Conservation (phyloP, 2,797 vertebrate genomes). For the Heterohyrax brucei region DNA sequence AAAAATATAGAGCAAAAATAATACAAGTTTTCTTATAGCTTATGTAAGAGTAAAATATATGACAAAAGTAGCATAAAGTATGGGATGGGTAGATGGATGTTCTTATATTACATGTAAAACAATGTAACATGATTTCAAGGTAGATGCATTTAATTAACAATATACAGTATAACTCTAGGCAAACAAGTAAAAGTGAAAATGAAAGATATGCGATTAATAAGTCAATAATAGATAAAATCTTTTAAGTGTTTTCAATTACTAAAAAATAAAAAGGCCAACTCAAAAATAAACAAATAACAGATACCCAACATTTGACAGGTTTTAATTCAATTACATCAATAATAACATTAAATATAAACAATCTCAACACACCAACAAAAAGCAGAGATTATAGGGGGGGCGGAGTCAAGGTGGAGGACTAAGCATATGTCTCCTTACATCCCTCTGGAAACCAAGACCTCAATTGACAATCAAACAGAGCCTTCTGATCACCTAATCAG, state of each 20-base stretch:
- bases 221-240: neutral
- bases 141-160: conserved; percentile 25
- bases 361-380: neutral
- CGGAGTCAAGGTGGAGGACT: no score
- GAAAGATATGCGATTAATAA: neutral
- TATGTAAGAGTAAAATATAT: neutral
- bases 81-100: neutral
- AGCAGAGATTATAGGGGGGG: neutral
- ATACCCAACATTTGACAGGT: neutral
- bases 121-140: conserved; percentile 2
- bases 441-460: no score
- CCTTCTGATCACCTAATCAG: no score
- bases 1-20: conserved; percentile 16
- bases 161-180: neutral
- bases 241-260: neutral
- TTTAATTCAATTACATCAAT: neutral
- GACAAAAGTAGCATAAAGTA: neutral
- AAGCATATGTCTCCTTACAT: no score
- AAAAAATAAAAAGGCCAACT: neutral
- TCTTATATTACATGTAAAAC: neutral
- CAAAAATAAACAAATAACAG: neutral
- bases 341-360: conserved; percentile 48
- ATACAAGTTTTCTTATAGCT: neutral
- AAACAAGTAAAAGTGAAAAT: conserved; percentile 7
- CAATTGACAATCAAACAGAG: no score